phyloP scores from a whole-genome alignment of 2,888 invertebrate species.

The Drosophila gaucha region DNA sequence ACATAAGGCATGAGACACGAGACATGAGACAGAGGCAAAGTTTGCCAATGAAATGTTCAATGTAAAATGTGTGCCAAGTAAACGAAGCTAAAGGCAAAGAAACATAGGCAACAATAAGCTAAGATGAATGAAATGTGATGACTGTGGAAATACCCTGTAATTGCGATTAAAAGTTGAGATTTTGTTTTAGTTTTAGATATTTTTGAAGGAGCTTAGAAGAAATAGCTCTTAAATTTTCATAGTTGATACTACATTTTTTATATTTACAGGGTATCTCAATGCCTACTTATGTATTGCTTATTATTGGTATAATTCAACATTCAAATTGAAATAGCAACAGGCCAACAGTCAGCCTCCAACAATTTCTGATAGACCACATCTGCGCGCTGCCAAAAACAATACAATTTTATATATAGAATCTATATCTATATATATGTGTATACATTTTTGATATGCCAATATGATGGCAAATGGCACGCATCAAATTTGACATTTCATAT shows the following conservation, averaged over 20 bases:
- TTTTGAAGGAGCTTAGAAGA: no score
- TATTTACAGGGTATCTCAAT: background rate
- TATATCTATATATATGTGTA: conserved; percentile 16
- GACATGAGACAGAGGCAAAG: conserved; percentile 5
- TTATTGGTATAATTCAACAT: conserved; percentile 38
- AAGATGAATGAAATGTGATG: background rate
- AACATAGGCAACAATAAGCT: conserved; percentile 16
- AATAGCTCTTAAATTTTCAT: no score
- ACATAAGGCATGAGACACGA: background rate
- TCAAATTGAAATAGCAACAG: conserved; percentile 48
- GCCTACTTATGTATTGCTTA: no score
- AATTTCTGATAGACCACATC: conserved; percentile 51
- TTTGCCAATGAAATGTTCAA: conserved; percentile 67
- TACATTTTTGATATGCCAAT: conserved; percentile 13
- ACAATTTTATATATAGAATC: conserved; percentile 8
- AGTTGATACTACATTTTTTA: background rate
- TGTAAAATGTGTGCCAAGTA: conserved; percentile 70
- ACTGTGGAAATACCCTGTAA: conserved; percentile 17
- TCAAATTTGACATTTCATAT: conserved; percentile 36
- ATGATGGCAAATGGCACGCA: conserved; percentile 54
- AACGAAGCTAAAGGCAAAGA: conserved; percentile 38
- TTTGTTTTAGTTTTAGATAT: no score
- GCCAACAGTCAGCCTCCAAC: conserved; percentile 30
- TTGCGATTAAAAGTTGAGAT: background rate
- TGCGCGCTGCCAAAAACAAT: conserved; percentile 35